Conservation (phyloP, 2,888 invertebrate genomes). For the Mystacides longicornis region DNA sequence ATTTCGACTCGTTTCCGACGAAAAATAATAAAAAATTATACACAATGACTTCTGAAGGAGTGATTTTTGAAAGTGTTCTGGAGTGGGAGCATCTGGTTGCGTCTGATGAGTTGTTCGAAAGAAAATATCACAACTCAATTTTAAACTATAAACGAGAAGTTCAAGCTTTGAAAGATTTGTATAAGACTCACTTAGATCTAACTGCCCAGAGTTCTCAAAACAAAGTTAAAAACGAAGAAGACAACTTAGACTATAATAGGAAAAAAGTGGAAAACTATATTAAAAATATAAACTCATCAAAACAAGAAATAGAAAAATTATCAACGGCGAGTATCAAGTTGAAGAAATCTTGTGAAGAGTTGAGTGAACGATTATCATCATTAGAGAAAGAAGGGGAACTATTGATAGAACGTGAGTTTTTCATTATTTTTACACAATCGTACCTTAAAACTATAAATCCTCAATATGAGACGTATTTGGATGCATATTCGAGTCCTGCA, state of each 20-base stretch:
- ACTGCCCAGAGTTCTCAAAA: constrained; percentile 8
- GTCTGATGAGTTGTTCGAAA: constrained; percentile 13
- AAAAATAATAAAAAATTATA: too few species aligned
- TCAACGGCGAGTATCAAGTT: constrained; percentile 7
- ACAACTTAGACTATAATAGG: constrained; percentile 5
- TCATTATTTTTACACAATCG: neutral
- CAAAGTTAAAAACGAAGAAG: constrained; percentile 10
- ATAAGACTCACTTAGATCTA: constrained; percentile 5
- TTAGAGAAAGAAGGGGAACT: constrained; percentile 4
- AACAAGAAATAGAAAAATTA: constrained; percentile 7
- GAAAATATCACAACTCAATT: constrained; percentile 10
- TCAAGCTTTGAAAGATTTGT: constrained; percentile 7
- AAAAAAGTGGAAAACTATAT: constrained; percentile 11
- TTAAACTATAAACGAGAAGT: constrained; percentile 13
- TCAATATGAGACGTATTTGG: too few species aligned
- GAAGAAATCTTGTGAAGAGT: constrained; percentile 4
- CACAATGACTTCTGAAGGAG: constrained; percentile 10
- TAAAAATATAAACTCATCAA: constrained; percentile 4
- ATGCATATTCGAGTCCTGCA: too few species aligned
- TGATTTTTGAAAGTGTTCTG: constrained; percentile 10
- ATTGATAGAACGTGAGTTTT: constrained; percentile 14
- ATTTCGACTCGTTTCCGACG: too few species aligned
- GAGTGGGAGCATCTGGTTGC: constrained; percentile 13
- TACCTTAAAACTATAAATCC: too few species aligned
- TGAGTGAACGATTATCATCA: constrained; percentile 4